A percentile compares a stretch with the other conserved stretches of the same genome.
These are phyloP conservation scores for Synergus japonicus DNA, from an alignment of 2,888 invertebrate species.

Conservation along the genomic window DNA sequence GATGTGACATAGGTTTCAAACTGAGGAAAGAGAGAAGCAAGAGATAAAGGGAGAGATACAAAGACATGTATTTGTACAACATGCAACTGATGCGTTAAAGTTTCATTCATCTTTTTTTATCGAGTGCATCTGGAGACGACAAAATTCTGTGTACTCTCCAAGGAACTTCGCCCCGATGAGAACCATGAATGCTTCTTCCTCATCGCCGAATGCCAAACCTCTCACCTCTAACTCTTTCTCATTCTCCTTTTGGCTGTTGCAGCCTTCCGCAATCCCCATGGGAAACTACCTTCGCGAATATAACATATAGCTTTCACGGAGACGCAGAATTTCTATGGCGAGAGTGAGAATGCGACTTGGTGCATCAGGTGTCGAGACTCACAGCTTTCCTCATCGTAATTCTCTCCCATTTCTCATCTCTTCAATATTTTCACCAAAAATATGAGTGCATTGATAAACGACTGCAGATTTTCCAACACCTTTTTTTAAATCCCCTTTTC, in stretches of 20 bases:
- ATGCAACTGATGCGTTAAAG: constrained; percentile 29
- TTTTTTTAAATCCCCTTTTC: no score
- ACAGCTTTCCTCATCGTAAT: constrained; percentile 11
- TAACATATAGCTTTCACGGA: constrained; percentile 42
- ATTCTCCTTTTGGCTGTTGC: constrained; percentile 39
- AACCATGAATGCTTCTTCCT: constrained; percentile 52
- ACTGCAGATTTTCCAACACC: no score
- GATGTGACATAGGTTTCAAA: no score
- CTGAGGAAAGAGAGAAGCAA: not conserved
- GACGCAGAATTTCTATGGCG: constrained; percentile 57
- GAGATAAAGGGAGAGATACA: not conserved
- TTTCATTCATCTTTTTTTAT: constrained; percentile 49
- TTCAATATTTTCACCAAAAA: not conserved
- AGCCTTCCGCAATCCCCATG: constrained; percentile 50
- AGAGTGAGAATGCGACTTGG: constrained; percentile 54
- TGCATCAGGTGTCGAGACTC: constrained; percentile 54
- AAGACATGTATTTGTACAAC: not conserved
- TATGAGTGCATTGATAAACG: not conserved
- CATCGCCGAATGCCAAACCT: constrained; percentile 38
- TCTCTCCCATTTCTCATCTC: not conserved
- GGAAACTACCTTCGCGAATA: constrained; percentile 53
- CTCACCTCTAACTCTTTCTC: not conserved
- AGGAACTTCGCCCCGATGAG: constrained; percentile 52
- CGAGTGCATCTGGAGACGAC: constrained; percentile 36
- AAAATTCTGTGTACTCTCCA: constrained; percentile 48